These are phyloP conservation scores for Hydrozoanthus gracilis DNA, from an alignment of 92 coral and sea anemone genomes.

Conservation along the genomic window DNA sequence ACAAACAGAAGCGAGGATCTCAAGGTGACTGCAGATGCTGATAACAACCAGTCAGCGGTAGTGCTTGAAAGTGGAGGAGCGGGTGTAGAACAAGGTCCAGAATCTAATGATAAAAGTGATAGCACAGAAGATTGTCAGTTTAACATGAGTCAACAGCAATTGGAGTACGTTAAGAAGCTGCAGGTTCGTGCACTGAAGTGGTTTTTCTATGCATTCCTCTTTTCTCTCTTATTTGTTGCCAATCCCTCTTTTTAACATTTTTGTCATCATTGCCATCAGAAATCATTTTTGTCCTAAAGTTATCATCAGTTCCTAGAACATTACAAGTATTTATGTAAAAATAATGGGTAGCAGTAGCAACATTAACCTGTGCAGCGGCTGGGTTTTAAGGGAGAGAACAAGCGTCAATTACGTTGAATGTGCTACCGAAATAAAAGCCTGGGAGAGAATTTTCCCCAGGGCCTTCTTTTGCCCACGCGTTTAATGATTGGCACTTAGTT, in stretches of 20 bases:
- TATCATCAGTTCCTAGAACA: background rate
- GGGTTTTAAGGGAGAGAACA: no score
- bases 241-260: background rate
- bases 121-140: constrained; percentile 4
- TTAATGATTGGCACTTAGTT: no score
- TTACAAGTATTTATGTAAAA: no score
- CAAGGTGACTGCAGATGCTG: no score
- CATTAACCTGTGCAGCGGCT: no score
- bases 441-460: no score
- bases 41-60: background rate
- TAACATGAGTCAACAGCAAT: constrained; percentile 52
- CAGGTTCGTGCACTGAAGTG: constrained; percentile 53
- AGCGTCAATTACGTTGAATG: no score
- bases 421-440: no score
- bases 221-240: background rate
- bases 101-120: background rate
- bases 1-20: background rate
- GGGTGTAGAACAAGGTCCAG: background rate
- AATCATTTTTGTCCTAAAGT: no score
- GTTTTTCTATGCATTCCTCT: background rate
- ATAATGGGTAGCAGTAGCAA: no score
- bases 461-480: no score
- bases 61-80: background rate
- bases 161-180: constrained; percentile 69
- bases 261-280: background rate